Evolutionary conservation across 1,140 invertebrate species (phyloP).

Genomic region (Macrosteles quadrilineatus): DNA sequence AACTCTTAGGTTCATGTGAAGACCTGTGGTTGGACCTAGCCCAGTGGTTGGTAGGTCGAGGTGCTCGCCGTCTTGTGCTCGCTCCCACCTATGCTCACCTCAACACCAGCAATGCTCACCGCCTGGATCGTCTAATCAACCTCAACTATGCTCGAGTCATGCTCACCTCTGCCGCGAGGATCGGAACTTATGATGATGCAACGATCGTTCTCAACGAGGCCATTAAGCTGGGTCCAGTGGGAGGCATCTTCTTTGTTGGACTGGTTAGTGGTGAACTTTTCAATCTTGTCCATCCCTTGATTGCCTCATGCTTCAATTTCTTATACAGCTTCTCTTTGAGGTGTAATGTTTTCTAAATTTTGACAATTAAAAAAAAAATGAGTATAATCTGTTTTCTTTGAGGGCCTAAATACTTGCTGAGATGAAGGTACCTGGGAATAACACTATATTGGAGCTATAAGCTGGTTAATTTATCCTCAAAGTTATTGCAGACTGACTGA

Average conservation of each 20-base stretch:
- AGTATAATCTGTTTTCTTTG: too few species aligned
- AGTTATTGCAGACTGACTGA: too few species aligned
- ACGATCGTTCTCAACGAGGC: slow-evolving; percentile 1
- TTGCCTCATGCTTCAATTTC: too few species aligned
- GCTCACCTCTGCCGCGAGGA: neutral
- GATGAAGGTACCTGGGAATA: too few species aligned
- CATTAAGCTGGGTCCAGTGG: neutral
- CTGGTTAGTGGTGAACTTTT: too few species aligned
- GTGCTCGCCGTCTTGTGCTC: slow-evolving; percentile 34
- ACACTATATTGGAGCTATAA: too few species aligned
- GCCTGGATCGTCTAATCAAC: neutral
- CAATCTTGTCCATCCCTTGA: too few species aligned
- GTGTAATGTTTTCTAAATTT: too few species aligned
- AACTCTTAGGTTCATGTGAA: slow-evolving; percentile 30
- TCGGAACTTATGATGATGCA: neutral
- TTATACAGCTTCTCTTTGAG: too few species aligned
- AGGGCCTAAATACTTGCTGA: too few species aligned
- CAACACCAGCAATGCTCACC: neutral
- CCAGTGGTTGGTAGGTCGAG: slow-evolving; percentile 37
- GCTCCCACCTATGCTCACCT: slow-evolving; percentile 15
- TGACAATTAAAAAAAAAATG: too few species aligned
- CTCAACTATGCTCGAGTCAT: slow-evolving; percentile 2
- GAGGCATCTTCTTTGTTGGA: slow-evolving; percentile 6
- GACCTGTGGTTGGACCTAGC: slow-evolving; percentile 37
- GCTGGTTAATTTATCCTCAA: too few species aligned